phyloP scores from a whole-genome alignment of 2,888 invertebrate species.

The Thymelicus acteon region DNA sequence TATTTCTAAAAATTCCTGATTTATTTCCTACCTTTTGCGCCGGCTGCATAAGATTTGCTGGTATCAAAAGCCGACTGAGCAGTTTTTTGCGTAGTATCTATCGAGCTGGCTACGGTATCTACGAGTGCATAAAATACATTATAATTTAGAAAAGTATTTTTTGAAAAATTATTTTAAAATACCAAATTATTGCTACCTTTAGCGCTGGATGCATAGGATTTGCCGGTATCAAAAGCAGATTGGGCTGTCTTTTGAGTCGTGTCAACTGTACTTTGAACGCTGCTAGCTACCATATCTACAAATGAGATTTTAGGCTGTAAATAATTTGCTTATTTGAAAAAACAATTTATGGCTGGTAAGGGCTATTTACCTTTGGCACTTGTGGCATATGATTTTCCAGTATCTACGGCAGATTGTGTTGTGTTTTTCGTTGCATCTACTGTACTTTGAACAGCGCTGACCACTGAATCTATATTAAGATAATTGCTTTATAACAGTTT shows the following conservation, averaged over 20 bases:
- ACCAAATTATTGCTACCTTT: constrained; percentile 41
- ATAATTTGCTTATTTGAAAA: not conserved
- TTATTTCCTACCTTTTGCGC: constrained; percentile 43
- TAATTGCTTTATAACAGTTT: not conserved
- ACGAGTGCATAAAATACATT: constrained; percentile 29
- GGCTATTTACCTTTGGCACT: constrained; percentile 57
- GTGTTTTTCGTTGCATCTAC: constrained; percentile 57
- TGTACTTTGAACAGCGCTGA: constrained; percentile 48
- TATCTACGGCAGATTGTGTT: too few species aligned
- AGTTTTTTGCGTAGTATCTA: constrained; percentile 52
- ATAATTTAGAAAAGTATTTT: too few species aligned
- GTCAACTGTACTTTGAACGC: constrained; percentile 47
- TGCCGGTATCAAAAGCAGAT: constrained; percentile 47
- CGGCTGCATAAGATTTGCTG: constrained; percentile 44
- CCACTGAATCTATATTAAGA: constrained; percentile 59
- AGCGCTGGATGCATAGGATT: constrained; percentile 40
- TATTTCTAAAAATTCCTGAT: too few species aligned
- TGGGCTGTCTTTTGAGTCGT: constrained; percentile 52
- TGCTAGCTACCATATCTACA: constrained; percentile 42
- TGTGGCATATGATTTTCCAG: constrained; percentile 58
- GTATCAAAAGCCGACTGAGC: constrained; percentile 54
- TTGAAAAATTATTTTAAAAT: too few species aligned
- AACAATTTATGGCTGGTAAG: not conserved
- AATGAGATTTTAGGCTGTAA: not conserved
- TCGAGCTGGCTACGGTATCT: constrained; percentile 43